Percentiles rank a stretch among this genome's conserved stretches.
These are phyloP conservation scores for Stomatorhinus ivindoensis DNA, from an alignment of 2,113 vertebrate species.

Conservation along the genomic window DNA sequence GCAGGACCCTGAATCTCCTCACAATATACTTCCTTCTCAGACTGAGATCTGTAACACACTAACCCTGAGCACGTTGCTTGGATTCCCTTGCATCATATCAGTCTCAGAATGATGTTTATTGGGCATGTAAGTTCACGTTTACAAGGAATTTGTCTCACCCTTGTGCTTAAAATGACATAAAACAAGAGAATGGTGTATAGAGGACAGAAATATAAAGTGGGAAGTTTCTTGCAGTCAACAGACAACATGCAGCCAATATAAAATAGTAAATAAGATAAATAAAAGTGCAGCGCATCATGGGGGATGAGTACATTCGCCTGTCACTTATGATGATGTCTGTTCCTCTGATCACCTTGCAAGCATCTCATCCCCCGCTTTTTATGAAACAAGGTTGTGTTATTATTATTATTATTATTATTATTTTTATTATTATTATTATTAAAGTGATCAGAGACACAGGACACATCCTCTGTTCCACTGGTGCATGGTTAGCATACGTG, in stretches of 20 bases:
- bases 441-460: background rate
- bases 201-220: background rate
- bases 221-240: background rate
- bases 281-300: background rate
- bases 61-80: background rate
- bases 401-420: background rate
- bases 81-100: background rate
- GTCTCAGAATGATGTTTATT: background rate
- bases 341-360: background rate
- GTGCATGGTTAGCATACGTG: background rate
- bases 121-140: background rate
- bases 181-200: background rate
- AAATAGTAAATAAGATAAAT: background rate
- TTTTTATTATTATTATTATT: background rate
- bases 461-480: background rate
- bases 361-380: background rate
- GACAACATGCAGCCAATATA: background rate
- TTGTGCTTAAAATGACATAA: background rate
- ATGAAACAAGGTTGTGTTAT: background rate
- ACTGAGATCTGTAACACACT: background rate
- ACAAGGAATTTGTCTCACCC: background rate
- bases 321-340: background rate
- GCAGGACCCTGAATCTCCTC: background rate
- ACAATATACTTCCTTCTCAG: background rate
- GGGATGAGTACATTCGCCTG: background rate